These are phyloP conservation scores for Cistogaster globosa DNA, from an alignment of 2,888 invertebrate species.

Conservation along the genomic window DNA sequence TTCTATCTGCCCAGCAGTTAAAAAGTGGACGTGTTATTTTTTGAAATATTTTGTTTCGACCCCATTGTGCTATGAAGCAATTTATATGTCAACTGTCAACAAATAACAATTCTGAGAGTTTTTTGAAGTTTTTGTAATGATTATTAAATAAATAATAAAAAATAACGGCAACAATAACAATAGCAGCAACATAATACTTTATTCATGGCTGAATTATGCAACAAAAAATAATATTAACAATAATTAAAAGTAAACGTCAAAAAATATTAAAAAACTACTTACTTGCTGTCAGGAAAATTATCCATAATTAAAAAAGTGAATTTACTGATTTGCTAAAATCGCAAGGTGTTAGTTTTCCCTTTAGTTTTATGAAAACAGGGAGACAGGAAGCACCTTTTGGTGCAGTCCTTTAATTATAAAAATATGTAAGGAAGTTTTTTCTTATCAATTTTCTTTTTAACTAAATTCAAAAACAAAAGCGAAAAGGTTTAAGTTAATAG, in stretches of 20 bases:
- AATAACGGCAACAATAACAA: conserved; percentile 10
- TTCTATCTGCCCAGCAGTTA: too few species aligned
- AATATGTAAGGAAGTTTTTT: not conserved
- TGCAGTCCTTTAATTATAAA: not conserved
- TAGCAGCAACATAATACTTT: conserved; percentile 26
- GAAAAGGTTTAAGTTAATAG: not conserved
- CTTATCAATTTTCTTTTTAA: not conserved
- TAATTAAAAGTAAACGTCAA: not conserved
- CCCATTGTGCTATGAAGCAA: too few species aligned
- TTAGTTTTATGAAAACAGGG: too few species aligned
- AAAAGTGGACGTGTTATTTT: too few species aligned
- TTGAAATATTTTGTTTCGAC: too few species aligned
- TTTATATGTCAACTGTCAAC: conserved; percentile 11
- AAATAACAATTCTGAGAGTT: conserved; percentile 62
- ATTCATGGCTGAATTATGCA: conserved; percentile 11
- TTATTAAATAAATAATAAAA: conserved; percentile 31
- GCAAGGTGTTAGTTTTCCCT: not conserved
- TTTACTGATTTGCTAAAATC: not conserved
- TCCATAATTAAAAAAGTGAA: conserved; percentile 2
- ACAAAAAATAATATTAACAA: not conserved
- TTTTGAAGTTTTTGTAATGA: conserved; percentile 43
- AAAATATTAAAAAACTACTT: conserved; percentile 9
- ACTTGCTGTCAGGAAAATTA: conserved; percentile 28
- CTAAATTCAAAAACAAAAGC: conserved; percentile 5
- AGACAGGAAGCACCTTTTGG: not conserved